These are phyloP conservation scores for Melanotaenia pygmaea DNA, from an alignment of 2,797 vertebrate genomes.

Conservation along the genomic window DNA sequence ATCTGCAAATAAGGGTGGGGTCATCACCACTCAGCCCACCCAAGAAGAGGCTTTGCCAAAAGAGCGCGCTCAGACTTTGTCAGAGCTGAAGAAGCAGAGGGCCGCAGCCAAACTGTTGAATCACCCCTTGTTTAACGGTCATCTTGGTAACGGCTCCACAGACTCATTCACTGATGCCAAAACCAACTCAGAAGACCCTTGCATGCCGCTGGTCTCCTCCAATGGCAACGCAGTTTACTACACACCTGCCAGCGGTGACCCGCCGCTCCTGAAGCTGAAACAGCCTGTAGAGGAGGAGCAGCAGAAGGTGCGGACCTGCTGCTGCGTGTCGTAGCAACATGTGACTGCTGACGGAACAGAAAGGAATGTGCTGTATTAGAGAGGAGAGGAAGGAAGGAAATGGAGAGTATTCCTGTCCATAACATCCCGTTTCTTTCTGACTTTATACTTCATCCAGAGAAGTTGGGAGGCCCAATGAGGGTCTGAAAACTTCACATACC, in stretches of 20 bases:
- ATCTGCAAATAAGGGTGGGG: conserved; percentile 66
- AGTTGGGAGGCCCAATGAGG: conserved; percentile 2
- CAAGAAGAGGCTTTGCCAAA: conserved; percentile 78
- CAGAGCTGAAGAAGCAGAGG: conserved; percentile 95
- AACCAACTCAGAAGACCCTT: conserved; percentile 85
- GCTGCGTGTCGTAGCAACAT: conserved; percentile 89
- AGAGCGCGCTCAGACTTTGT: conserved; percentile 92
- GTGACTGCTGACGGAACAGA: conserved; percentile 21
- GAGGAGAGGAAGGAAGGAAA: conserved; percentile 31
- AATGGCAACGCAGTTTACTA: conserved; percentile 93
- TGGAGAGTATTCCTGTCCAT: conserved; percentile 24
- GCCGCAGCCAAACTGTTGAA: conserved; percentile 91
- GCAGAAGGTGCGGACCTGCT: conserved; percentile 89
- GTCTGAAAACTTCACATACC: conserved; percentile 7
- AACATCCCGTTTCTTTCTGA: conserved; percentile 22
- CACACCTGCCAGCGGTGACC: conserved; percentile 94
- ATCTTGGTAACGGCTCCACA: conserved; percentile 85
- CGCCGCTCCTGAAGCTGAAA: conserved; percentile 93
- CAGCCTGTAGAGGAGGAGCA: conserved; percentile 94
- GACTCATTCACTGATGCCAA: conserved; percentile 83
- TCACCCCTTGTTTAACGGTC: conserved; percentile 90
- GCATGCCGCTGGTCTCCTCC: conserved; percentile 92
- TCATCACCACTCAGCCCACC: conserved; percentile 58
- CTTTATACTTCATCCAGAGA: conserved; percentile 27
- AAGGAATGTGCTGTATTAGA: conserved; percentile 11